phyloP scores from a whole-genome alignment of 1,140 invertebrate species.

The Trichonephila clavipes region DNA sequence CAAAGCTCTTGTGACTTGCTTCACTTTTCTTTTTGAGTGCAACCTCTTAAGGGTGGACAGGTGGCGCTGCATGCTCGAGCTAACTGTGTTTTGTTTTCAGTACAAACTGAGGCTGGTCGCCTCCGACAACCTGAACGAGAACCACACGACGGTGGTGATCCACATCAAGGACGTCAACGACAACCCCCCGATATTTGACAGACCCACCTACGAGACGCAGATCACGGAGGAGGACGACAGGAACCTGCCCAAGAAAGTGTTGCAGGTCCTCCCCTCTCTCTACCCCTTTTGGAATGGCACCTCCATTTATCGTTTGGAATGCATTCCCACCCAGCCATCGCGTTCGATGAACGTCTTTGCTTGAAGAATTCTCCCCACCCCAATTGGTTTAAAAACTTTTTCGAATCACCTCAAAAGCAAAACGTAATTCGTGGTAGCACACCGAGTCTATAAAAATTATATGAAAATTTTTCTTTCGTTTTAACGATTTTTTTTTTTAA shows the following conservation, averaged over 20 bases:
- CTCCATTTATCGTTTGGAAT: background rate
- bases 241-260: constrained; percentile 94
- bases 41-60: background rate
- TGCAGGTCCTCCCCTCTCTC: constrained; percentile 86
- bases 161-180: constrained; percentile 98
- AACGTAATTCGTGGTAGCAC: no score
- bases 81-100: constrained; percentile 81
- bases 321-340: background rate
- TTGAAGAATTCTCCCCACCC: background rate
- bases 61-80: background rate
- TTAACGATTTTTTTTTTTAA: no score
- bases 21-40: no score
- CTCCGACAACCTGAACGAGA: constrained; percentile 97
- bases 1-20: no score
- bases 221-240: constrained; percentile 97
- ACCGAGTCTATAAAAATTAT: no score
- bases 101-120: constrained; percentile 95
- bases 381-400: background rate
- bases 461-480: no score
- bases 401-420: no score
- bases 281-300: background rate
- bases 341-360: background rate
- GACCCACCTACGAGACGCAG: constrained; percentile 95
- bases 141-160: constrained; percentile 96
- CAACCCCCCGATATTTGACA: constrained; percentile 93